Base-by-base conservation (phyloP, 2,888 invertebrate species). In the Yponomeuta cagnagella region DNA sequence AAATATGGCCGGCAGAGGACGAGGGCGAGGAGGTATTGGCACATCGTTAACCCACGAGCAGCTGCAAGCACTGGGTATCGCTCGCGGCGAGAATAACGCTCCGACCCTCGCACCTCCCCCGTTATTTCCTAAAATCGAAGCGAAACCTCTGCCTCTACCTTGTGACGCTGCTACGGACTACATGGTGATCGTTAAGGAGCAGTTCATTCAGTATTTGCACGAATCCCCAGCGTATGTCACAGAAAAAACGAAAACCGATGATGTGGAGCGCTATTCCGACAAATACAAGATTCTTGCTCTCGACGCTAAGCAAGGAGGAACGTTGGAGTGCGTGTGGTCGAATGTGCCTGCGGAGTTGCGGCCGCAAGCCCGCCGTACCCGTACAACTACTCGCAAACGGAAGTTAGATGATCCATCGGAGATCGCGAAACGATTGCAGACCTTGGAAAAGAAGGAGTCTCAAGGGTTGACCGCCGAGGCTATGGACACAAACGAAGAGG, bases 181-280 rank as follows among this genome's bases (percentile, higher is more conserved):
- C 78, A 93, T 96, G 83, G 85, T 96, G 12, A 93, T 95, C 66
- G 93, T 96, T 73, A 95, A 95, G 78, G 95, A 95, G 77, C 95
- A 95, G 76, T 96, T 95, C 76, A 93, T 95, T 10, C 96, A 95
- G 74, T 94, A 93, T 76, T 93, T 96, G 87, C 94, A 94, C 71
- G 94, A 96, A 72, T 96, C 96, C 0, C 93, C 94, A 0, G 93
- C 94, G 9, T 93, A 93, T 77, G 92, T 94, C 10, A 93, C 92
- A 79, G 81, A 90, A 70, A 90, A 93, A 73, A 84, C 86, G 52
- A 81, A 83, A 70, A 92, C 90, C 72, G 89, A 88, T 74, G 93
- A 93, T 71, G 86, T 93, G 5, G 93, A 94, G 79, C 85, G 94
- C 72, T 93, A 93, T 80, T 94, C 94, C 2, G 94, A 94, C 77